Evolutionary conservation across 2,113 vertebrate species (phyloP).

Genomic region (Gavialis gangeticus): DNA sequence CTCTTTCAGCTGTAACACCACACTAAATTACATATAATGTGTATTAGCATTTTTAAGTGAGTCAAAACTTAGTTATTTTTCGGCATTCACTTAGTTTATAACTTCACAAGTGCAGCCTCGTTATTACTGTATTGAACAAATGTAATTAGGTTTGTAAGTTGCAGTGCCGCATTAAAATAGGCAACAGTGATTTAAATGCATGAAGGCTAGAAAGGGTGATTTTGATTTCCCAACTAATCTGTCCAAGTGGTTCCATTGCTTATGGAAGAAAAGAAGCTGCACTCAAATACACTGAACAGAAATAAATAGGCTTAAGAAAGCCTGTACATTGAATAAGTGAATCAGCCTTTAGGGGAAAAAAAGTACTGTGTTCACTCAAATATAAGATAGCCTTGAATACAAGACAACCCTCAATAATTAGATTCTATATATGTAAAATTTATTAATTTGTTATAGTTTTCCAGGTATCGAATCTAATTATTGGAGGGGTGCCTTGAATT

Average conservation of each 20-base stretch:
- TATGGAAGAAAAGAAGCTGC: neutral
- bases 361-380: too few species aligned
- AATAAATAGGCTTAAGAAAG: neutral
- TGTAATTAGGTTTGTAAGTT: neutral
- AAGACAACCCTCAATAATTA: too few species aligned
- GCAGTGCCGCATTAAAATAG: neutral
- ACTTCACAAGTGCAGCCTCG: neutral
- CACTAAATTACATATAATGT: neutral
- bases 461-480: too few species aligned
- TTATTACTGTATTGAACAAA: neutral
- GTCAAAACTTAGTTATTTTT: neutral
- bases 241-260: neutral
- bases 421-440: too few species aligned
- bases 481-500: too few species aligned
- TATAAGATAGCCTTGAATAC: too few species aligned
- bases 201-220: neutral
- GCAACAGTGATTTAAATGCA: neutral
- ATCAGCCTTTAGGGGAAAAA: neutral
- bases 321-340: neutral
- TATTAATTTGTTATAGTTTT: too few species aligned
- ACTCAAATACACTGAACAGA: neutral
- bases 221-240: neutral
- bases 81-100: neutral
- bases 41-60: neutral
- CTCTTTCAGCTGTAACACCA: neutral